A percentile compares a stretch with the other conserved stretches of the same genome.
These are phyloP conservation scores for Macropodus opercularis DNA, from an alignment of 2,797 vertebrate genomes.

Conservation along the genomic window DNA sequence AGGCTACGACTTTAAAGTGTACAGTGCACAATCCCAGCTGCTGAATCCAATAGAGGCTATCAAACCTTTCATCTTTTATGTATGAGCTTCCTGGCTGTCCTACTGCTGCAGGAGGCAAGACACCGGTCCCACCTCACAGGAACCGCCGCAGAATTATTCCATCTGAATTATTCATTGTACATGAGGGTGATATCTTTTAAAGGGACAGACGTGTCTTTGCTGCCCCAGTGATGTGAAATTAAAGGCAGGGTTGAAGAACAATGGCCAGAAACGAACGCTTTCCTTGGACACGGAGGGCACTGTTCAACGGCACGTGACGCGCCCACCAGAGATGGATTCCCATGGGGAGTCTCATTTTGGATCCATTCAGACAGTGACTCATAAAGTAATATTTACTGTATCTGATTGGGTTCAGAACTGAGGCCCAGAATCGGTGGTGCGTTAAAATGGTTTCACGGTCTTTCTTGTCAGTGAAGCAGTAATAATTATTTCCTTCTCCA, in stretches of 20 bases:
- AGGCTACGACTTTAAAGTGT: slow-evolving; percentile 59
- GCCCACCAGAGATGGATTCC: neutral
- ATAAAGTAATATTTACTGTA: too few relatives aligned
- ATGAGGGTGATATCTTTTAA: slow-evolving; percentile 76
- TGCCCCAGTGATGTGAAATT: slow-evolving; percentile 62
- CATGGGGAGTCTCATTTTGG: neutral
- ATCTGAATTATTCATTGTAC: slow-evolving; percentile 78
- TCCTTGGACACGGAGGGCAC: slow-evolving; percentile 30
- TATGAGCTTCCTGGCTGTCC: slow-evolving; percentile 87
- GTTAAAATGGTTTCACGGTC: too few relatives aligned
- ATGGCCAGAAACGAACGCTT: slow-evolving; percentile 20
- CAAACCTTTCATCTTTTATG: slow-evolving; percentile 95
- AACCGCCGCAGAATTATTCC: slow-evolving; percentile 70
- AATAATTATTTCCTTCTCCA: neutral
- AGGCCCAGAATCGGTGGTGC: slow-evolving; percentile 26
- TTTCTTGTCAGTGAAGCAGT: slow-evolving; percentile 13
- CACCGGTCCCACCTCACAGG: slow-evolving; percentile 73
- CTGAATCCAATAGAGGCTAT: slow-evolving; percentile 82
- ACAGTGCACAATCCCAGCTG: slow-evolving; percentile 33
- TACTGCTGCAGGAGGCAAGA: slow-evolving; percentile 80
- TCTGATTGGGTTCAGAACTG: neutral
- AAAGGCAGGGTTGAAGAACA: slow-evolving; percentile 38
- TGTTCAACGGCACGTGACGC: too few relatives aligned
- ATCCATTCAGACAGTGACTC: too few relatives aligned
- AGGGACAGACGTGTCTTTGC: slow-evolving; percentile 63